Conservation (phyloP, 2,113 vertebrate genomes). For the Lucifuga dentata region DNA sequence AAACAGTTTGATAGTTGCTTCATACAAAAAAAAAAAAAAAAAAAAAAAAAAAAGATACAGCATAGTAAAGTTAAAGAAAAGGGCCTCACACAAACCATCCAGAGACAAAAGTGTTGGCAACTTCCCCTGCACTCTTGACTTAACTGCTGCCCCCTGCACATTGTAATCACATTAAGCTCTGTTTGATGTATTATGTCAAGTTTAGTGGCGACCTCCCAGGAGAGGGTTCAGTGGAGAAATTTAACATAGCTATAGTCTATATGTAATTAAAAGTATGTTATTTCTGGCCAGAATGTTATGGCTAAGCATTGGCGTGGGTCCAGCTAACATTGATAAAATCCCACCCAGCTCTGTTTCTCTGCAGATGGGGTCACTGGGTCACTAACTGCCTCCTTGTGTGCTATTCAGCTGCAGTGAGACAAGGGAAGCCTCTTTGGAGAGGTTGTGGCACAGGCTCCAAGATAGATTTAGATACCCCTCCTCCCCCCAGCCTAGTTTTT, state of each 20-base stretch:
- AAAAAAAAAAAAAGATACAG: neutral
- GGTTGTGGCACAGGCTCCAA: conserved; percentile 52
- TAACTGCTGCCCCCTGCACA: conserved; percentile 50
- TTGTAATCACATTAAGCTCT: conserved; percentile 78
- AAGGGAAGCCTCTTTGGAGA: conserved; percentile 63
- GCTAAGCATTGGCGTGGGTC: conserved; percentile 82
- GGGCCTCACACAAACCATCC: conserved; percentile 31
- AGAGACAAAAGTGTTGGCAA: conserved; percentile 52
- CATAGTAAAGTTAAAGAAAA: conserved; percentile 23
- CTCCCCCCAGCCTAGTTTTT: conserved; percentile 33
- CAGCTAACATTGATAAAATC: conserved; percentile 87
- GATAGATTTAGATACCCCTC: conserved; percentile 48
- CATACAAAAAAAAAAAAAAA: conserved; percentile 30
- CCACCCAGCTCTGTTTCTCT: conserved; percentile 84
- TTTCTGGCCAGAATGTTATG: conserved; percentile 86
- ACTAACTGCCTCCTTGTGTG: conserved; percentile 87
- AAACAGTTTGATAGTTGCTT: conserved; percentile 14
- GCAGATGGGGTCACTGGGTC: conserved; percentile 85
- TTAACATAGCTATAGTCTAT: conserved; percentile 82
- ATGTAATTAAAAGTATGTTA: conserved; percentile 90
- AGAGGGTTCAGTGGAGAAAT: conserved; percentile 80
- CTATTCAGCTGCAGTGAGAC: conserved; percentile 82
- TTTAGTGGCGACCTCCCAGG: conserved; percentile 74
- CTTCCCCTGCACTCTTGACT: conserved; percentile 49
- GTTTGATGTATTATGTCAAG: conserved; percentile 79